These are phyloP conservation scores for Drosophila ironensis DNA, from an alignment of 1,140 invertebrate species.

Conservation along the genomic window DNA sequence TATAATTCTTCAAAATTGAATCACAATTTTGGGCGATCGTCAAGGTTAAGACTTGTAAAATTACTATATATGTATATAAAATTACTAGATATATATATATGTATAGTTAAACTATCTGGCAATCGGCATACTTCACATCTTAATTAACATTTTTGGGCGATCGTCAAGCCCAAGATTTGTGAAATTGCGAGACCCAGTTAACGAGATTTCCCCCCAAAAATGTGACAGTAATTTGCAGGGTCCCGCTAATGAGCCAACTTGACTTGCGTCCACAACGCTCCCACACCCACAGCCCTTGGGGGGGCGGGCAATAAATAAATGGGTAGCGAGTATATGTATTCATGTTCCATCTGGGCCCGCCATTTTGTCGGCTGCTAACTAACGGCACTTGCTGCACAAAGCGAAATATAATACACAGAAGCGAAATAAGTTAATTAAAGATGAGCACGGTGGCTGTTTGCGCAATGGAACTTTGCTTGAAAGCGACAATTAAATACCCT, in stretches of 20 bases:
- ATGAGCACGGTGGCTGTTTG: background rate
- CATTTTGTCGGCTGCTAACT: slow-evolving; percentile 34
- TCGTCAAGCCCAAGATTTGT: too few species aligned
- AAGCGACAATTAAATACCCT: too few species aligned
- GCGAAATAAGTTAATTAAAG: slow-evolving; percentile 59
- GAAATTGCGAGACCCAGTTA: background rate
- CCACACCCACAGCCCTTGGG: background rate
- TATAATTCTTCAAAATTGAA: too few species aligned
- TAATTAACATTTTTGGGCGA: too few species aligned
- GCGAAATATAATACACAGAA: slow-evolving; percentile 25
- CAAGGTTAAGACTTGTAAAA: too few species aligned
- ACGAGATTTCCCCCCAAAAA: slow-evolving; percentile 35
- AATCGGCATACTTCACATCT: too few species aligned
- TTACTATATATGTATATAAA: too few species aligned
- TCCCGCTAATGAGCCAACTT: slow-evolving; percentile 38
- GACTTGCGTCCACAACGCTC: slow-evolving; percentile 26
- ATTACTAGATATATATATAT: too few species aligned
- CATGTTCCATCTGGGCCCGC: slow-evolving; percentile 12
- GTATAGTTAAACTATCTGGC: too few species aligned
- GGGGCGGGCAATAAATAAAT: too few species aligned
- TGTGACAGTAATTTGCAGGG: slow-evolving; percentile 34
- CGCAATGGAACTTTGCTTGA: background rate
- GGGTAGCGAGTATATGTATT: background rate
- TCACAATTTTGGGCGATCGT: too few species aligned
- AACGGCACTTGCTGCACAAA: slow-evolving; percentile 35